Conservation (phyloP, 1,140 invertebrate genomes). For the Drosophila orena region DNA sequence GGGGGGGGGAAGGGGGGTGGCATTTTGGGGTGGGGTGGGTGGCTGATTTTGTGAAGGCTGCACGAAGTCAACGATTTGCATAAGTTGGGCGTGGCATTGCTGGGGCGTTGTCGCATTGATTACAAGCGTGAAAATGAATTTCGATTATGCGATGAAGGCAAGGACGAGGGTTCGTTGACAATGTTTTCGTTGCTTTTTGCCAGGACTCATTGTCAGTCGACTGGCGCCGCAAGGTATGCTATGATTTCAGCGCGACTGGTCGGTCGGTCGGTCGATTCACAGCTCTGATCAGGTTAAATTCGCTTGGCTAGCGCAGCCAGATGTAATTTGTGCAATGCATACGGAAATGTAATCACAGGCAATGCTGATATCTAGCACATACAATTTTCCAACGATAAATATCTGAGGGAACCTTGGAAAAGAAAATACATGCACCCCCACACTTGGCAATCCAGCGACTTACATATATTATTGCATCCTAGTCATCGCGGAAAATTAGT, state of each 20-base stretch:
- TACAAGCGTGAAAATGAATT: slow-evolving; percentile 78
- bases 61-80: slow-evolving; percentile 67
- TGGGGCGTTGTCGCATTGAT: slow-evolving; percentile 65
- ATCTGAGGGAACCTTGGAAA: neutral
- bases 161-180: slow-evolving; percentile 18
- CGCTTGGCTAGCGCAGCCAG: slow-evolving; percentile 20
- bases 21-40: neutral
- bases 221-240: slow-evolving; percentile 60
- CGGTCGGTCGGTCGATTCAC: neutral
- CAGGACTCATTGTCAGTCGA: slow-evolving; percentile 49
- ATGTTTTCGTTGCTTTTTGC: slow-evolving; percentile 42
- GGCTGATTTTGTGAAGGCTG: slow-evolving; percentile 7
- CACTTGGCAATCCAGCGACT: slow-evolving; percentile 6
- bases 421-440: neutral
- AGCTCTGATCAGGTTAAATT: slow-evolving; percentile 22
- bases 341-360: slow-evolving; percentile 42
- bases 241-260: slow-evolving; percentile 41
- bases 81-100: slow-evolving; percentile 54
- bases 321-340: slow-evolving; percentile 37
- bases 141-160: slow-evolving; percentile 65
- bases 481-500: neutral
- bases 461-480: neutral
- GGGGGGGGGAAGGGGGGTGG: no score
- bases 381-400: slow-evolving; percentile 18
- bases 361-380: slow-evolving; percentile 15